A percentile compares a stretch with the other conserved stretches of the same genome.
Evolutionary conservation across 53 echinoderm and acorn worm species (phyloP).

Genomic region (Hippasteria phrygiana): DNA sequence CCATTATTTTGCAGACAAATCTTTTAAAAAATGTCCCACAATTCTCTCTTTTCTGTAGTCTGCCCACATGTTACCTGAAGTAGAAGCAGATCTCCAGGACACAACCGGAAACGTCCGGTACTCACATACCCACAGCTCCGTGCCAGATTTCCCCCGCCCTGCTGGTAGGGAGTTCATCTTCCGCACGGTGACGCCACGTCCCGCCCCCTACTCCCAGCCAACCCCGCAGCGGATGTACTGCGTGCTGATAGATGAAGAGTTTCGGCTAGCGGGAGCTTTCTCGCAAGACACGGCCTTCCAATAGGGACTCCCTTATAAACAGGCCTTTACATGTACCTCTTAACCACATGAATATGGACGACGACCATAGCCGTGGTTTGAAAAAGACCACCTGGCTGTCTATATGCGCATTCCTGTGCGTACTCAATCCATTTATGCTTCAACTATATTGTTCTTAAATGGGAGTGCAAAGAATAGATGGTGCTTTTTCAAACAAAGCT

Average conservation of each 20-base stretch:
- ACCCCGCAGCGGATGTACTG: slow-evolving; percentile 98
- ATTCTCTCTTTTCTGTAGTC: slow-evolving; percentile 63
- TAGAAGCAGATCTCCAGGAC: slow-evolving; percentile 54
- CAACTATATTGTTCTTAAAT: too few relatives aligned
- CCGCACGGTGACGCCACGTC: slow-evolving; percentile 77
- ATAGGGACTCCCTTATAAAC: neutral
- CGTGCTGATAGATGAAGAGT: slow-evolving; percentile 89
- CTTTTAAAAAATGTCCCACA: neutral
- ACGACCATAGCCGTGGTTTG: neutral
- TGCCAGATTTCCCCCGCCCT: slow-evolving; percentile 91
- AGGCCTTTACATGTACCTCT: too few relatives aligned
- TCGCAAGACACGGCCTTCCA: slow-evolving; percentile 95
- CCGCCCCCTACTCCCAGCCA: slow-evolving; percentile 89
- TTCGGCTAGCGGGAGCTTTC: slow-evolving; percentile 94
- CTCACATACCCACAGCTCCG: slow-evolving; percentile 71
- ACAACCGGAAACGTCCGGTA: slow-evolving; percentile 22
- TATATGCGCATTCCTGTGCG: too few relatives aligned
- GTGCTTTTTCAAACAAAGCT: too few relatives aligned
- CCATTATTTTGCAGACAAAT: too few relatives aligned
- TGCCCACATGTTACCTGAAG: slow-evolving; percentile 90
- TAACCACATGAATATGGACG: neutral
- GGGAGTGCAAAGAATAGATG: too few relatives aligned
- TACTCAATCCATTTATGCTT: too few relatives aligned
- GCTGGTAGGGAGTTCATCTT: slow-evolving; percentile 95
- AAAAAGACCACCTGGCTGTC: too few relatives aligned